A percentile compares a stretch with the other conserved stretches of the same genome.
Evolutionary conservation across 2,797 vertebrate species (phyloP).

Genomic region (Apodemus agrarius): DNA sequence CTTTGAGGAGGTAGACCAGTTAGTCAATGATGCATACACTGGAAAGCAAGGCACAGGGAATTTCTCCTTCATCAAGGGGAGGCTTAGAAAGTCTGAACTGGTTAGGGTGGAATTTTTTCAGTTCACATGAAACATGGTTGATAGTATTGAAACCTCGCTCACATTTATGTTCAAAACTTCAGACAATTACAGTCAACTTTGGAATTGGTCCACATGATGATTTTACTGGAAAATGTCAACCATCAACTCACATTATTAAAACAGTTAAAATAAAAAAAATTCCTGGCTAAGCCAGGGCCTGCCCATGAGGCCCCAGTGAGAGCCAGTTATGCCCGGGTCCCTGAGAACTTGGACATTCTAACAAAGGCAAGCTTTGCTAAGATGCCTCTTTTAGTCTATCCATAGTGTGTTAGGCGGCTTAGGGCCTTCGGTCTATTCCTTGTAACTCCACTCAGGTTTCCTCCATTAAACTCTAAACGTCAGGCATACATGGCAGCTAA

Average conservation of each 20-base stretch:
- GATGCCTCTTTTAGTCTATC: conserved; percentile 40
- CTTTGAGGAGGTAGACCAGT: not conserved
- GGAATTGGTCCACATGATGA: not conserved
- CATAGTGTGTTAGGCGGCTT: conserved; percentile 38
- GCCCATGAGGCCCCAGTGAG: conserved; percentile 60
- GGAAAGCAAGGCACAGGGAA: not conserved
- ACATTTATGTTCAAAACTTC: conserved; percentile 17
- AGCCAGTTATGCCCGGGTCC: conserved; percentile 66
- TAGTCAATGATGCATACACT: not conserved
- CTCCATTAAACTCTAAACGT: conserved; percentile 32
- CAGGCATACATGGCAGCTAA: not conserved
- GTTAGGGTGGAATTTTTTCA: not conserved
- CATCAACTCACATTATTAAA: conserved; percentile 34
- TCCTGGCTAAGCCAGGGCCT: conserved; percentile 19
- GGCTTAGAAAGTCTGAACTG: conserved; percentile 28
- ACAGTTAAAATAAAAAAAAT: conserved; percentile 30
- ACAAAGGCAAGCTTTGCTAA: conserved; percentile 76
- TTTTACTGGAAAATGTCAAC: conserved; percentile 41
- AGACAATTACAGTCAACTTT: not conserved
- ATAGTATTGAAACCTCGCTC: conserved; percentile 23
- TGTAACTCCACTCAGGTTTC: conserved; percentile 38
- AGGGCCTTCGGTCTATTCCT: conserved; percentile 7
- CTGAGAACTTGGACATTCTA: conserved; percentile 76
- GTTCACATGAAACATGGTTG: not conserved
- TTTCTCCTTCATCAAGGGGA: not conserved